Conservation (phyloP, 1,140 invertebrate species). For the Gryon sp. region DNA sequence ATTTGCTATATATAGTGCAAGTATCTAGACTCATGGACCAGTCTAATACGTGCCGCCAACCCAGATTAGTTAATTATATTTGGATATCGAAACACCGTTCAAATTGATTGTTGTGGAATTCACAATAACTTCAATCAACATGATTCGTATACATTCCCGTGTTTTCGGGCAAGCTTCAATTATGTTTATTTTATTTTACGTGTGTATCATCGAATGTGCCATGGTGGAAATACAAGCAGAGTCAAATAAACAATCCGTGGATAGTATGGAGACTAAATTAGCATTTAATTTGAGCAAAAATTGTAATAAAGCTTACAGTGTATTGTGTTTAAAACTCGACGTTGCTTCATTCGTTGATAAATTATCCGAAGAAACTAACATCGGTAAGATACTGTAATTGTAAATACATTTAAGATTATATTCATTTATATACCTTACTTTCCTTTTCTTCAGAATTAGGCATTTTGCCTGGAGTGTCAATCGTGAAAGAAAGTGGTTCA, state of each 20-base stretch:
- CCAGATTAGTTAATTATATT: conserved; percentile 33
- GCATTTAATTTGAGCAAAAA: conserved; percentile 79
- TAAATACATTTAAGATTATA: background rate
- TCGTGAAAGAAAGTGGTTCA: conserved; percentile 84
- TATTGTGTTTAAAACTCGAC: conserved; percentile 88
- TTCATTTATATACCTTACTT: background rate
- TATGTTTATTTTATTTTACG: conserved; percentile 24
- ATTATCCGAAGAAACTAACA: conserved; percentile 83
- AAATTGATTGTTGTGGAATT: background rate
- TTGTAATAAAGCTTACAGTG: conserved; percentile 85
- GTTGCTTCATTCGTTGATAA: conserved; percentile 88
- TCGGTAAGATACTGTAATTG: conserved; percentile 70
- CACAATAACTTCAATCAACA: conserved; percentile 2
- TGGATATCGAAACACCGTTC: too few species aligned
- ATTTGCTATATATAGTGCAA: conserved; percentile 79
- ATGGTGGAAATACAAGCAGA: conserved; percentile 72
- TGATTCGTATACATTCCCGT: conserved; percentile 15
- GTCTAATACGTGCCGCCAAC: conserved; percentile 72
- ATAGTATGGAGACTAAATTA: conserved; percentile 66
- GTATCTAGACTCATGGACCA: conserved; percentile 70
- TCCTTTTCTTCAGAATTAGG: conserved; percentile 32
- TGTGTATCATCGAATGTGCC: conserved; percentile 32
- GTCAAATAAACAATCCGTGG: conserved; percentile 68
- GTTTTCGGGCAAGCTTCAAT: conserved; percentile 5
- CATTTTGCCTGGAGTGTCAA: conserved; percentile 85